A percentile compares a stretch with the other conserved stretches of the same genome.
phyloP scores from a whole-genome alignment of 1,140 invertebrate genomes.

The Belonocnema kinseyi region DNA sequence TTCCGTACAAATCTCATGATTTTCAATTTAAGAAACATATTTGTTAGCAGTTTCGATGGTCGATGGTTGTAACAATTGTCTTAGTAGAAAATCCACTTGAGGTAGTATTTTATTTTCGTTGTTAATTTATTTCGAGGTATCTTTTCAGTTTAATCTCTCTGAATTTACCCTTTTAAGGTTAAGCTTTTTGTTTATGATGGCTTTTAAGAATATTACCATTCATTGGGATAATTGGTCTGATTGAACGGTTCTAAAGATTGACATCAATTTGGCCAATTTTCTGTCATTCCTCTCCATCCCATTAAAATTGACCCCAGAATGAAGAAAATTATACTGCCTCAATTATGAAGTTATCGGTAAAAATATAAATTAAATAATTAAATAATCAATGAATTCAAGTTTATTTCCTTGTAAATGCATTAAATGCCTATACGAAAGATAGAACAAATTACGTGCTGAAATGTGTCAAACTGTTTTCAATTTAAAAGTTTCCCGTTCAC shows the following conservation, averaged over 20 bases:
- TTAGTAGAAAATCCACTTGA: not conserved
- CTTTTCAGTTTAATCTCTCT: not conserved
- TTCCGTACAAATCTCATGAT: not conserved
- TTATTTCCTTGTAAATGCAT: not conserved
- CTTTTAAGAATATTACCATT: slow-evolving; percentile 14
- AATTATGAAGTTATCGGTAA: slow-evolving; percentile 6
- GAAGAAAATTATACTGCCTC: not conserved
- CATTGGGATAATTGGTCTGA: slow-evolving; percentile 3
- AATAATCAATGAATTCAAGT: not conserved
- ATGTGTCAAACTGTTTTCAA: too few relatives aligned
- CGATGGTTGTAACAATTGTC: too few relatives aligned
- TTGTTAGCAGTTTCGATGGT: not conserved
- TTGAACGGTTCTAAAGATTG: not conserved
- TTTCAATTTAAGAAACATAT: not conserved
- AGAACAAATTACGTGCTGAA: not conserved
- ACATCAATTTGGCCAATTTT: not conserved
- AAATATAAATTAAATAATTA: not conserved
- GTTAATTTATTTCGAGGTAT: not conserved
- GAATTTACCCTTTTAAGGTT: not conserved
- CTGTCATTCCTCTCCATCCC: not conserved
- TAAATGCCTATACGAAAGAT: not conserved
- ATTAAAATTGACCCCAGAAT: not conserved
- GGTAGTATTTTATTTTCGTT: not conserved
- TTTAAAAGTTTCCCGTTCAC: too few relatives aligned
- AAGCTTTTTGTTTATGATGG: slow-evolving; percentile 6